Evolutionary conservation across 2,113 vertebrate genomes (phyloP).

Genomic region (Channa argus): DNA sequence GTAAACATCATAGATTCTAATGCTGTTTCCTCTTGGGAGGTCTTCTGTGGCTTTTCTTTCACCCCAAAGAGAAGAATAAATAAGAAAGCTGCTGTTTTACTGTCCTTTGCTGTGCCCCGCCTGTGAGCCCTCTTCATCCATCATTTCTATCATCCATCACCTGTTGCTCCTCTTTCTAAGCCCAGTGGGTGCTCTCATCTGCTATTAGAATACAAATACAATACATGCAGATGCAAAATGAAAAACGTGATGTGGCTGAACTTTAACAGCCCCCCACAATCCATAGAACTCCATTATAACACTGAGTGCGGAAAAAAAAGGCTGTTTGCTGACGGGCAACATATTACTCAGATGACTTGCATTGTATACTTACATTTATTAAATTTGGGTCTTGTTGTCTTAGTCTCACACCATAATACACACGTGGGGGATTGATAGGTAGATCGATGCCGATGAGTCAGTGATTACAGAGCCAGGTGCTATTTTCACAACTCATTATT

Average conservation of each 20-base stretch:
- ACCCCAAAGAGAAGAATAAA: conserved; percentile 2
- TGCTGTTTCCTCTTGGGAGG: neutral
- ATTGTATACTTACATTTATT: neutral
- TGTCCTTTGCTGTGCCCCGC: neutral
- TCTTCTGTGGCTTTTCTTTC: neutral
- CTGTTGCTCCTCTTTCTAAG: conserved; percentile 12
- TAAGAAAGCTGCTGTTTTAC: conserved; percentile 15
- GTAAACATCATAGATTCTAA: neutral
- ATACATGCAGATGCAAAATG: conserved; percentile 12
- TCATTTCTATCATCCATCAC: conserved; percentile 35
- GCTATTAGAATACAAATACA: conserved; percentile 32
- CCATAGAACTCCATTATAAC: neutral
- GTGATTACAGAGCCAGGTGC: conserved; percentile 6
- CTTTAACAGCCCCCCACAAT: neutral
- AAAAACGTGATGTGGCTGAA: conserved; percentile 7
- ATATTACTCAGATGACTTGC: neutral
- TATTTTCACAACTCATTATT: conserved; percentile 24
- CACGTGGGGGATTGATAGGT: neutral
- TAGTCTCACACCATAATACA: neutral
- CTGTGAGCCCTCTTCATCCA: conserved; percentile 22
- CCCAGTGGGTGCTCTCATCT: neutral
- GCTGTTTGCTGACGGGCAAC: conserved; percentile 21
- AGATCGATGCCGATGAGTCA: conserved; percentile 33
- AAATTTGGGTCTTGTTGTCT: neutral
- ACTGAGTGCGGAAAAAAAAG: neutral